Evolutionary conservation across 2,888 invertebrate genomes (phyloP), one percentile per base, ranked within the genome.

Genomic region (Drosophila barbarae): DNA sequence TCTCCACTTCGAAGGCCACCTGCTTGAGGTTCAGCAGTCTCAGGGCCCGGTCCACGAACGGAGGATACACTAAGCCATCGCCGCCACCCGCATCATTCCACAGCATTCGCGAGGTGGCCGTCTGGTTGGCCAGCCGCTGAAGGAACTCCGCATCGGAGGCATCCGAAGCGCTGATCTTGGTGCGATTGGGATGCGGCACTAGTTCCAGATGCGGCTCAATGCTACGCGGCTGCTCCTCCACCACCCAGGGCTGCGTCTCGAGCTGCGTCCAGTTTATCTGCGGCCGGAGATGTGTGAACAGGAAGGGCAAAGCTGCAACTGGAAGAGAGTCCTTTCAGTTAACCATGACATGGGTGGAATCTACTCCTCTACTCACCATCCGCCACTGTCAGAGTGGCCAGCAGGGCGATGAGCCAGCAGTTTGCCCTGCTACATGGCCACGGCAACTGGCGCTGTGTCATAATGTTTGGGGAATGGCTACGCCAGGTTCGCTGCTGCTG

Each of bases 1-100:
- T 96, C 90, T 97, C 96, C 50, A 97, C 94, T 91, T 97, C 97
- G 78, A 91, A 92, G 55, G 94, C 93, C 1, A 96, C 96, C 91
- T 96, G 95, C 87, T 95, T 94, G 51, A 97, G 90, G 89, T 96
- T 96, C 36, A 96, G 90, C 54, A 96, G 90, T 86, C 94, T 94
- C 63, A 96, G 89, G 1, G 96, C 95, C 88, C 95, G 95, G 81
- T 96, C 95, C 12, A 96, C 94, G 77, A 96, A 94, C 3, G 94
- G 91, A 0, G 95, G 95, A 72, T 95, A 90, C 70, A 94, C 94
- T 10, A 93, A 91, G 50, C 93, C 92, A 75, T 94, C 92, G 0
- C 81, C 86, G 3, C 67, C 79, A 42, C 94, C 93, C 32, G 94
- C 94, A 77, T 92, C 91, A 71, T 92, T 92, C 95, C 95, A 95